Conservation (phyloP, 1,140 invertebrate genomes). For the Aphaenogaster floridana region DNA sequence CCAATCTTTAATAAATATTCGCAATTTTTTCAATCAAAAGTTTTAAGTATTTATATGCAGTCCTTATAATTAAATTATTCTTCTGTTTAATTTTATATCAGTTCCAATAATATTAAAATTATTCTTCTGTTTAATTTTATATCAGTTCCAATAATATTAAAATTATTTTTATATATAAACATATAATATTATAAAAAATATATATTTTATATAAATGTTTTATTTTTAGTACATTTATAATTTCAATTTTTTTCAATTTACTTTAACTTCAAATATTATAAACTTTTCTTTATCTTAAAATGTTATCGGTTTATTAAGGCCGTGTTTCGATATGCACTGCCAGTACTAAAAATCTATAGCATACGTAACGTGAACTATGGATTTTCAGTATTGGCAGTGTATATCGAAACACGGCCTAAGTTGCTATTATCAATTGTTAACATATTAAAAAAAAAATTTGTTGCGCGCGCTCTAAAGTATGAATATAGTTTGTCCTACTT, state of each 20-base stretch:
- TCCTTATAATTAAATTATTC: neutral
- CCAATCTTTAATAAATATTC: neutral
- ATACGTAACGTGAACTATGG: too few relatives aligned
- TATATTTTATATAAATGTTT: too few relatives aligned
- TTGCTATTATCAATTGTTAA: neutral
- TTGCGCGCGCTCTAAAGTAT: neutral
- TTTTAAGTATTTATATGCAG: neutral
- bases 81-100: neutral
- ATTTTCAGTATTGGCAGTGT: too few relatives aligned
- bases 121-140: too few relatives aligned
- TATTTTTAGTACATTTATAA: too few relatives aligned
- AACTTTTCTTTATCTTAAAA: too few relatives aligned
- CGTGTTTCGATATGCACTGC: too few relatives aligned
- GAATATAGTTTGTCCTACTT: constrained; percentile 22
- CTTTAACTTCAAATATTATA: neutral
- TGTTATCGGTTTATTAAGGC: neutral
- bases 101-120: neutral
- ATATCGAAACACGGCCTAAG: too few relatives aligned
- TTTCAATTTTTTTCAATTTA: too few relatives aligned
- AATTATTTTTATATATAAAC: neutral
- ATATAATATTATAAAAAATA: too few relatives aligned
- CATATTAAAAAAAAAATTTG: neutral
- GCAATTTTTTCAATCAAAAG: constrained; percentile 15
- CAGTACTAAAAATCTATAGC: too few relatives aligned
- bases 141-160: neutral